Evolutionary conservation across 2,888 invertebrate species (phyloP).

Genomic region (Drosophila mimica): DNA sequence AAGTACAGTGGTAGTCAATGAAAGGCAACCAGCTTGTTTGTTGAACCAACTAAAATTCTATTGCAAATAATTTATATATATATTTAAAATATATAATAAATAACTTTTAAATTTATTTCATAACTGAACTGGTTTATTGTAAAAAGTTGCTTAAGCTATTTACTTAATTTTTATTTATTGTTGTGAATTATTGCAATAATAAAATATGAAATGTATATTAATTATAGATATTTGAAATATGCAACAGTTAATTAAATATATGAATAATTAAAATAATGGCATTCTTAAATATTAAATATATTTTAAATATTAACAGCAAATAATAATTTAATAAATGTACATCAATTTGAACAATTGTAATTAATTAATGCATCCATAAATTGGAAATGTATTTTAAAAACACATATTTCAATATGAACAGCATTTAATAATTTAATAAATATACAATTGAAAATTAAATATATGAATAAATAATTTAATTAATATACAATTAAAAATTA

Average conservation of each 20-base stretch:
- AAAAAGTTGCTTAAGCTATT: background rate
- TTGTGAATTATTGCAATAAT: background rate
- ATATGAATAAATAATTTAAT: no score
- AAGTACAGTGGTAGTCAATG: constrained; percentile 47
- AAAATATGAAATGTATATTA: background rate
- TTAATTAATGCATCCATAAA: background rate
- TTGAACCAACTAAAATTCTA: background rate
- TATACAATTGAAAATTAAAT: background rate
- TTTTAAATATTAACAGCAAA: no score
- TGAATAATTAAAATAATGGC: no score
- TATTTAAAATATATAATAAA: background rate
- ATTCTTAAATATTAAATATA: no score
- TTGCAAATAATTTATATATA: background rate
- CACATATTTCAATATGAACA: background rate
- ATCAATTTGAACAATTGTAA: background rate
- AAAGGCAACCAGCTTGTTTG: background rate
- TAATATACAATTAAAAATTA: background rate
- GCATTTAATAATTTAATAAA: background rate
- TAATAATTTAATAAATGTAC: background rate
- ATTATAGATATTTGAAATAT: background rate
- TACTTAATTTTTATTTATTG: background rate
- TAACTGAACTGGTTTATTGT: background rate
- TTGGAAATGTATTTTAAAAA: background rate
- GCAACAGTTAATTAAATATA: background rate
- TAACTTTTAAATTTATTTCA: background rate